Percentiles rank a stretch among this genome's conserved stretches.
Conservation (phyloP, 2,888 invertebrate genomes). For the Clanis bilineata region DNA sequence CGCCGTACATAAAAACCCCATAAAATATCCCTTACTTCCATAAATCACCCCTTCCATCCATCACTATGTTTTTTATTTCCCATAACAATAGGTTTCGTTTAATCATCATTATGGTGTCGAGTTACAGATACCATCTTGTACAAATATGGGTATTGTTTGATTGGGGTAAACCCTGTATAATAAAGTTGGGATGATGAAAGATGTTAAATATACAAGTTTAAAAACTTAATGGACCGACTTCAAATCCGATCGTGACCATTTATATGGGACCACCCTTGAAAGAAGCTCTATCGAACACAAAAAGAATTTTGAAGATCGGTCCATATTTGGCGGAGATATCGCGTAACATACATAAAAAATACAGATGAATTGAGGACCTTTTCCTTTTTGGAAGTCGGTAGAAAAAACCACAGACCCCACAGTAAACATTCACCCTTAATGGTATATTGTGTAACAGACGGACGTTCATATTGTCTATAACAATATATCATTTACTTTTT, state of each 20-base stretch:
- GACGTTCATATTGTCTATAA: not conserved
- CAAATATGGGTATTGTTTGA: slow-evolving; percentile 23
- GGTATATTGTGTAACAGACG: slow-evolving; percentile 2
- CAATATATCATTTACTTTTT: slow-evolving; percentile 2
- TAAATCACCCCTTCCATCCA: slow-evolving; percentile 49
- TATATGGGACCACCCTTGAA: no score
- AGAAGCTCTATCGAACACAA: no score
- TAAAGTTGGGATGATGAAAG: not conserved
- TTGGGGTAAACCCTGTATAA: not conserved
- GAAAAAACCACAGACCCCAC: not conserved
- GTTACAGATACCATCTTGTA: slow-evolving; percentile 33
- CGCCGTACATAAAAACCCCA: slow-evolving; percentile 7
- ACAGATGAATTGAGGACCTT: no score
- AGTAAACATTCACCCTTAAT: not conserved
- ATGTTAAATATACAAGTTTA: not conserved
- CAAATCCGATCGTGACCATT: no score
- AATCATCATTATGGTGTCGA: slow-evolving; percentile 30
- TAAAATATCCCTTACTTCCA: slow-evolving; percentile 22
- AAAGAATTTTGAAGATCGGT: no score
- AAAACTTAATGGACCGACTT: no score
- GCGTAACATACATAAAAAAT: no score
- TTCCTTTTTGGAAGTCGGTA: no score
- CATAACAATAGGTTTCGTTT: slow-evolving; percentile 17
- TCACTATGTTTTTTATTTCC: slow-evolving; percentile 31
- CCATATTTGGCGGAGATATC: no score